phyloP scores from a whole-genome alignment of 2,888 invertebrate genomes.

The Encarsia formosa region DNA sequence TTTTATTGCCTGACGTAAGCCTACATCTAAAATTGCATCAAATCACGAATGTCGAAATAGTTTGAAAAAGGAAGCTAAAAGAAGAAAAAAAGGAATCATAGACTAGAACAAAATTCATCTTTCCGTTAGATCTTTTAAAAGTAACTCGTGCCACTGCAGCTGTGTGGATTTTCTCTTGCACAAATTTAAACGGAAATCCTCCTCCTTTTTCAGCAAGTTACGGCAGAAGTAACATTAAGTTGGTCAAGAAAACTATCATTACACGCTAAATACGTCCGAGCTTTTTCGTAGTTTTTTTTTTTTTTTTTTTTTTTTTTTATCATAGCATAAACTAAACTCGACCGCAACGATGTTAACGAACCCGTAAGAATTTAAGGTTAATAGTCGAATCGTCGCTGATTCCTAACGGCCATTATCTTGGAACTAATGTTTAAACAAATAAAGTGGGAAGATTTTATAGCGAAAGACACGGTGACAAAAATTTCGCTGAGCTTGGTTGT shows the following conservation, averaged over 20 bases:
- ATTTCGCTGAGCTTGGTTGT: too few species aligned
- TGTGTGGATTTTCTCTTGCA: neutral
- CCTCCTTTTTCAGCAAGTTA: too few species aligned
- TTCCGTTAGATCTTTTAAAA: neutral
- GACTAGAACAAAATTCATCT: neutral
- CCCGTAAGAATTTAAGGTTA: neutral
- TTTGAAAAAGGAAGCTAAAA: neutral
- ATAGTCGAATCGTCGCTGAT: too few species aligned
- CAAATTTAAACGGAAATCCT: neutral
- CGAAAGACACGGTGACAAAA: too few species aligned
- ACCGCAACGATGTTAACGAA: slow-evolving; percentile 8
- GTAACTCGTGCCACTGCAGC: too few species aligned
- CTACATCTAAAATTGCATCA: too few species aligned
- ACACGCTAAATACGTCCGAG: neutral
- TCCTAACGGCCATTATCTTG: too few species aligned
- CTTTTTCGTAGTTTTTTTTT: too few species aligned
- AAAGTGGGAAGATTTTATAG: too few species aligned
- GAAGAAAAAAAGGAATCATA: neutral
- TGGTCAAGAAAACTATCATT: slow-evolving; percentile 10
- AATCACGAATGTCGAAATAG: neutral
- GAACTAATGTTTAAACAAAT: too few species aligned
- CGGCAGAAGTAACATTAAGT: slow-evolving; percentile 5
- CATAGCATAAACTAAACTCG: neutral
- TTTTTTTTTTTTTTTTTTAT: neutral
- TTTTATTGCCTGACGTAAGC: too few species aligned